These are phyloP conservation scores for Saxidomus purpurata DNA, from an alignment of 1,140 invertebrate genomes.

Conservation along the genomic window DNA sequence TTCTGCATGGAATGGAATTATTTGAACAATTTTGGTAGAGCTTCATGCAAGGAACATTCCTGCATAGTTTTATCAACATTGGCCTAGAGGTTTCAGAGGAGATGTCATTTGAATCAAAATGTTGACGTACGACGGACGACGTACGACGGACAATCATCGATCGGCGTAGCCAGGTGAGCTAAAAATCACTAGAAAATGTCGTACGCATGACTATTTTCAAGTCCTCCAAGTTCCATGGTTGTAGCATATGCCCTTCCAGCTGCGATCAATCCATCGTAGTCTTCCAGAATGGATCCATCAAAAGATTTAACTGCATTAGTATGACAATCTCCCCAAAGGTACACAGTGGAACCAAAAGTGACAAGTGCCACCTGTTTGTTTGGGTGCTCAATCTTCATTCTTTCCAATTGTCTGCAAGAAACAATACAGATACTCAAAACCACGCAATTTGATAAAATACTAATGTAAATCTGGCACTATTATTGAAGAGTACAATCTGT, in stretches of 20 bases:
- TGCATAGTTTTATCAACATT: too few relatives aligned
- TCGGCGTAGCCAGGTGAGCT: too few relatives aligned
- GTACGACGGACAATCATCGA: too few relatives aligned
- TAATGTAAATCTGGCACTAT: too few relatives aligned
- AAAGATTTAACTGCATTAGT: conserved; percentile 11
- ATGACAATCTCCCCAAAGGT: conserved; percentile 76
- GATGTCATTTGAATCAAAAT: too few relatives aligned
- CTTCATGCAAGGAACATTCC: too few relatives aligned
- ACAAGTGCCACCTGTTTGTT: conserved; percentile 80
- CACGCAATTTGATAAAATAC: too few relatives aligned
- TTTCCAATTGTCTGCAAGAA: conserved; percentile 77
- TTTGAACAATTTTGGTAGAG: too few relatives aligned
- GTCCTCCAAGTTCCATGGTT: conserved; percentile 69
- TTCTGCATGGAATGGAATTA: too few relatives aligned
- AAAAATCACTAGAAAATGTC: background rate
- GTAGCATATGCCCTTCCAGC: conserved; percentile 70
- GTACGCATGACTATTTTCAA: conserved; percentile 75
- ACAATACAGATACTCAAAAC: background rate
- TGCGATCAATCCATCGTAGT: conserved; percentile 73
- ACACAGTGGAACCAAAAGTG: conserved; percentile 78
- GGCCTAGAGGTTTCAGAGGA: too few relatives aligned
- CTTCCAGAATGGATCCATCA: conserved; percentile 51
- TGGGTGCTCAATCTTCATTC: conserved; percentile 79
- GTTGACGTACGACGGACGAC: too few relatives aligned
- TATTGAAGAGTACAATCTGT: too few relatives aligned